Conservation (phyloP, 2,113 vertebrate species). For the Seriola rivoliana region DNA sequence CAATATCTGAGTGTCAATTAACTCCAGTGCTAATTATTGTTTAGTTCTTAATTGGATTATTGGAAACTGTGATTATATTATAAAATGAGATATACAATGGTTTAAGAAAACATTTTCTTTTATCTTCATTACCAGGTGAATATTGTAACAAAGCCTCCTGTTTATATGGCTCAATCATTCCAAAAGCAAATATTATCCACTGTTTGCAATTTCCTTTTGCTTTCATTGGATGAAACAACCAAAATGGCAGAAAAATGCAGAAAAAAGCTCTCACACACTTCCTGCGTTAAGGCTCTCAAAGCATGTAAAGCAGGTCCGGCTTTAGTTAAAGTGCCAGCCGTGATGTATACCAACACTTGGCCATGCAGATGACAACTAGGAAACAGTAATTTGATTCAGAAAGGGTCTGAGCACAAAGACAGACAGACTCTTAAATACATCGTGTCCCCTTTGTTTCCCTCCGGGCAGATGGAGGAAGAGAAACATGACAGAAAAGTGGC, state of each 20-base stretch:
- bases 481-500: constrained; percentile 34
- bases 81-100: no score
- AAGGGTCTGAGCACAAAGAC: constrained; percentile 4
- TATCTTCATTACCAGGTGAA: neutral
- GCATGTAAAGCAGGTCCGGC: neutral
- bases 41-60: neutral
- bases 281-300: neutral
- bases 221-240: neutral
- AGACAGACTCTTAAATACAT: neutral
- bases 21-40: neutral
- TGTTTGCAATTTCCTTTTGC: neutral
- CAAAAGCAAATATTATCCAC: neutral
- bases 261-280: neutral
- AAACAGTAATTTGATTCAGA: constrained; percentile 4
- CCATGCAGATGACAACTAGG: neutral
- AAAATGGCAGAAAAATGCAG: neutral
- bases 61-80: no score
- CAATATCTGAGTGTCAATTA: neutral
- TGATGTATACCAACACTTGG: neutral
- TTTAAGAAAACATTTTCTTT: no score
- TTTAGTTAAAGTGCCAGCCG: neutral
- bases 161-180: neutral
- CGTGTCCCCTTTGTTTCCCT: constrained; percentile 13
- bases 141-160: neutral
- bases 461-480: constrained; percentile 26